A percentile compares a stretch with the other conserved stretches of the same genome.
These are phyloP conservation scores for Agrotis puta DNA, from an alignment of 2,888 invertebrate genomes.

Conservation along the genomic window DNA sequence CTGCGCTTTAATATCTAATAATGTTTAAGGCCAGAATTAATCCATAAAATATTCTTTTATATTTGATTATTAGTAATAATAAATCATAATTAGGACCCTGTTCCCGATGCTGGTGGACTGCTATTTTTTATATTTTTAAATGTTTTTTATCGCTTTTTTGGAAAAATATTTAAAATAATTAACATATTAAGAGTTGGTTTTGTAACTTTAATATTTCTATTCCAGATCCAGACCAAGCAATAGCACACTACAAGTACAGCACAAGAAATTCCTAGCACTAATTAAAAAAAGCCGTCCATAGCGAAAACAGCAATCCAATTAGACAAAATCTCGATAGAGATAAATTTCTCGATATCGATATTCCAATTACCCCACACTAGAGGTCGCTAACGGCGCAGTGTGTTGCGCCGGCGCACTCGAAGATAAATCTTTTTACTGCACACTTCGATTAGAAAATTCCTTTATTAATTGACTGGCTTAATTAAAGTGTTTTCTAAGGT, in stretches of 20 bases:
- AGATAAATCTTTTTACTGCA: slow-evolving; percentile 89
- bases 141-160: no score
- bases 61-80: no score
- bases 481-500: slow-evolving; percentile 79
- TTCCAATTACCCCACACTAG: slow-evolving; percentile 77
- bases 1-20: no score
- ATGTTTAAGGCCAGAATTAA: no score
- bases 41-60: no score
- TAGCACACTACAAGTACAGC: not conserved
- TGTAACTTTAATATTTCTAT: not conserved
- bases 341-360: slow-evolving; percentile 73
- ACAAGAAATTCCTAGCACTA: slow-evolving; percentile 21
- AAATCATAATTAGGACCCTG: no score
- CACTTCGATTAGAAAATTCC: slow-evolving; percentile 89
- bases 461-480: slow-evolving; percentile 85
- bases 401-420: slow-evolving; percentile 69
- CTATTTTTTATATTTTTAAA: no score
- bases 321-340: slow-evolving; percentile 56
- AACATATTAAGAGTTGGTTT: no score
- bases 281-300: slow-evolving; percentile 44
- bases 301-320: slow-evolving; percentile 60
- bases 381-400: slow-evolving; percentile 75
- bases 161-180: no score
- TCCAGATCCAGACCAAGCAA: slow-evolving; percentile 21
- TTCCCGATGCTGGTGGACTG: no score